Percentiles rank a stretch among this genome's conserved stretches.
These are phyloP conservation scores for Adela reaumurella DNA, from an alignment of 2,888 invertebrate genomes.

Conservation along the genomic window DNA sequence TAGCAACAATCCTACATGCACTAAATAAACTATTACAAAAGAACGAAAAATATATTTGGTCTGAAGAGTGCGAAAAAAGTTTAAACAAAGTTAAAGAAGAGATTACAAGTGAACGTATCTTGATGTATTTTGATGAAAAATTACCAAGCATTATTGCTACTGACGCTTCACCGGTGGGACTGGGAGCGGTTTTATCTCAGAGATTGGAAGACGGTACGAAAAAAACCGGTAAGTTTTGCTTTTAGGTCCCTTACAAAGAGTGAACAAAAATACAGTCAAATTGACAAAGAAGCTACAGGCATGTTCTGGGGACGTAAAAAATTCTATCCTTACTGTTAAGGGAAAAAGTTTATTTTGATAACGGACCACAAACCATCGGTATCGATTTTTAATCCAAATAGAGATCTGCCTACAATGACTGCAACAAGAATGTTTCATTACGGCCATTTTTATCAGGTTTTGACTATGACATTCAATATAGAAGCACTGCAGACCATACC, in stretches of 20 bases:
- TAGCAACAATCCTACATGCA: conserved; percentile 13
- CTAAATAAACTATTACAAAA: conserved; percentile 12
- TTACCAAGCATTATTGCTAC: conserved; percentile 18
- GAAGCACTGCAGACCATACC: conserved; percentile 11
- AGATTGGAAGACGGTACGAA: conserved; percentile 16
- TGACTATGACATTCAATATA: conserved; percentile 12
- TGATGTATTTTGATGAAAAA: conserved; percentile 15
- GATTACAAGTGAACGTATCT: conserved; percentile 12
- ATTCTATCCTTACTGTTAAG: conserved; percentile 24
- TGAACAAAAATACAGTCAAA: conserved; percentile 22
- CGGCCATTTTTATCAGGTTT: conserved; percentile 14
- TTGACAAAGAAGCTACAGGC: conserved; percentile 24
- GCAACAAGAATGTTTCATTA: conserved; percentile 15
- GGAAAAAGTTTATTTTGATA: conserved; percentile 20
- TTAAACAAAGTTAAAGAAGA: conserved; percentile 14
- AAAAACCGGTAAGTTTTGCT: conserved; percentile 24
- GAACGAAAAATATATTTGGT: conserved; percentile 10
- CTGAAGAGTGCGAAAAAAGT: conserved; percentile 6
- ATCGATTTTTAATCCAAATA: conserved; percentile 22
- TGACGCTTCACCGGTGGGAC: conserved; percentile 21
- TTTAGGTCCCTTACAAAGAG: conserved; percentile 19
- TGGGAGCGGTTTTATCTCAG: conserved; percentile 21
- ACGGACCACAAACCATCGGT: too few relatives aligned
- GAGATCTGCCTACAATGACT: conserved; percentile 11
- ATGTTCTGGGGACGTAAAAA: conserved; percentile 21